Evolutionary conservation across 2,797 vertebrate genomes (phyloP).

Genomic region (Acropternis orthonyx): DNA sequence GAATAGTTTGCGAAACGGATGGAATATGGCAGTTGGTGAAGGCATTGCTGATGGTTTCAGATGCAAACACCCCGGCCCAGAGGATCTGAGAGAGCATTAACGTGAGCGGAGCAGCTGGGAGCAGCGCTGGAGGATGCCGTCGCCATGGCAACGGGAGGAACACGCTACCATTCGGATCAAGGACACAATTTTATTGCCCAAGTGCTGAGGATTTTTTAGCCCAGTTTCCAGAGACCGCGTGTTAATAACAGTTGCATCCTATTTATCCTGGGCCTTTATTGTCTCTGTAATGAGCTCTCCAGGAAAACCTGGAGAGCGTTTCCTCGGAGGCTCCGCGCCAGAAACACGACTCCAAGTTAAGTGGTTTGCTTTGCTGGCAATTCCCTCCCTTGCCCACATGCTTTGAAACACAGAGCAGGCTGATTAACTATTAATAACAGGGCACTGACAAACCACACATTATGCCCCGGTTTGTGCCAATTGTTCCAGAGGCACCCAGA

Average conservation of each 20-base stretch:
- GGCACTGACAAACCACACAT: neutral
- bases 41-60: neutral
- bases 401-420: neutral
- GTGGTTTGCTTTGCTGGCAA: neutral
- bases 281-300: slow-evolving; percentile 64
- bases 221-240: slow-evolving; percentile 18
- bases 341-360: slow-evolving; percentile 31
- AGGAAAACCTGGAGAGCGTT: slow-evolving; percentile 54
- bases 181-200: neutral
- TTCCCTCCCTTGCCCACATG: neutral
- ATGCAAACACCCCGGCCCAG: neutral
- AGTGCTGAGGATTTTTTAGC: neutral
- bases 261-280: slow-evolving; percentile 54
- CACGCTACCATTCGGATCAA: neutral
- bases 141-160: slow-evolving; percentile 55
- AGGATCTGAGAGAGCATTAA: neutral
- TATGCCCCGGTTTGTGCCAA: neutral
- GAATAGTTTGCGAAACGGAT: neutral
- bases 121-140: neutral
- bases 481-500: fast-evolving
- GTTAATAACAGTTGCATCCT: slow-evolving; percentile 47
- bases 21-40: neutral
- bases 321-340: slow-evolving; percentile 43
- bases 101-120: neutral
- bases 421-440: slow-evolving; percentile 19